A percentile compares a stretch with the other conserved stretches of the same genome.
phyloP scores from a whole-genome alignment of 2,113 vertebrate species.

The Tichodroma muraria region DNA sequence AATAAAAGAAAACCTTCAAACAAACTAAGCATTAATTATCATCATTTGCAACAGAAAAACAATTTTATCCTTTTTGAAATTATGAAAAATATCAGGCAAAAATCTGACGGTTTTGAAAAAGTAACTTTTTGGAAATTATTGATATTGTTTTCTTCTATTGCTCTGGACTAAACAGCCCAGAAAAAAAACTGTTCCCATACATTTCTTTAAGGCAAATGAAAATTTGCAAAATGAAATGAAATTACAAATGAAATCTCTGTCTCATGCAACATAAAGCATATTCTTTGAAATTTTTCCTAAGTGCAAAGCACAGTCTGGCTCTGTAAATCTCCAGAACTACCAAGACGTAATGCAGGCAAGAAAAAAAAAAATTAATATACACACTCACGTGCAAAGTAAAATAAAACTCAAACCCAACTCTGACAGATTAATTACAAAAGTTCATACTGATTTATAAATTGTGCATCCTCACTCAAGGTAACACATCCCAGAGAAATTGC shows the following conservation, averaged over 20 bases:
- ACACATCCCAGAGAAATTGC: not conserved
- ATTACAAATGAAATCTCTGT: not conserved
- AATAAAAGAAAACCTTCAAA: not conserved
- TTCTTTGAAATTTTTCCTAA: not conserved
- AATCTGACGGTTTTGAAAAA: not conserved
- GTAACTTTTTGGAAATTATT: not conserved
- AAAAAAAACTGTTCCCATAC: not conserved
- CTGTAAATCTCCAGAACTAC: not conserved
- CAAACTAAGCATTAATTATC: not conserved
- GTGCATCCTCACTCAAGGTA: not conserved
- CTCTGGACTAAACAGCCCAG: not conserved
- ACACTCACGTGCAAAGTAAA: not conserved
- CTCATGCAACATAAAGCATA: not conserved
- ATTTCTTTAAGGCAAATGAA: not conserved
- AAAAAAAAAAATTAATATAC: not conserved
- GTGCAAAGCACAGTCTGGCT: not conserved
- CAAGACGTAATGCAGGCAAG: not conserved
- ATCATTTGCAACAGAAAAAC: not conserved
- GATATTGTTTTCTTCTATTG: not conserved
- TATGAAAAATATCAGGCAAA: not conserved
- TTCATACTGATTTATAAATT: not conserved
- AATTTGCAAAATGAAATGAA: no score
- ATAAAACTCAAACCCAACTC: not conserved
- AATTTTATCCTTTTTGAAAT: not conserved
- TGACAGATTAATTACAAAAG: not conserved